Evolutionary conservation across 30 jellyfish, hydroid and myxozoan species (phyloP), one percentile per base, ranked within the genome.

Genomic region (Rhopilema esculentum): DNA sequence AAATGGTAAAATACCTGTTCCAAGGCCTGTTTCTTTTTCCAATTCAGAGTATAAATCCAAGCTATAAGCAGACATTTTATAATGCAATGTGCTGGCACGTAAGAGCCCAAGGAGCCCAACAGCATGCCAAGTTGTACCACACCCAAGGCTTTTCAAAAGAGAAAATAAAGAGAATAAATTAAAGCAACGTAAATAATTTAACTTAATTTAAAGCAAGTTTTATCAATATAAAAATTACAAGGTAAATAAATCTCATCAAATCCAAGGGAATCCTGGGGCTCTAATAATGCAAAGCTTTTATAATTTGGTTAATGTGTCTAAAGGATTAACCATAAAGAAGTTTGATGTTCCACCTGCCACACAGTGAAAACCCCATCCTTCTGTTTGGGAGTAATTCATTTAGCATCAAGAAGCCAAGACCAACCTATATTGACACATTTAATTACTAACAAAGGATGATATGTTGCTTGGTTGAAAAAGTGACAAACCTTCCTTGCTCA

Each of bases 101-200:
- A 69, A 7, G 64, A 69, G n/a, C n/a, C 97, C 95, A 57, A 91
- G 66, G 70, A 94, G 70, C 0, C 98, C 98, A 53, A 94, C 98
- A 8, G 97, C 86, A 52, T 94, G 98, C 98, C 98, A 94, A 12
- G 98, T 66, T 28, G 98, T 94, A 22, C 98, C 98, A 80, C 97
- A 89, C 12, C 98, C 98, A 77, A 83, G 91, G 25, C 98, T 94
- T 69, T 18, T 20, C 66, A 74, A 29, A 1, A 29, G 64, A 68
- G 21, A 16, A 25, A 50, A 50, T 49, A 16, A 28, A 22, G 17
- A 31, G 0, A 69, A 0, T 0, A 0, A 19, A 16, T 8, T 17
- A 16, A 2, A 23, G n/a, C 4, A 69, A 0, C n/a, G 16, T 7
- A 1, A 16, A 24, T 0, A 23, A 20, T 23, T 22, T 7, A 28